Evolutionary conservation across 2,113 vertebrate species (phyloP), one percentile per base, ranked within the genome.

Genomic region (Psittacus erithacus): DNA sequence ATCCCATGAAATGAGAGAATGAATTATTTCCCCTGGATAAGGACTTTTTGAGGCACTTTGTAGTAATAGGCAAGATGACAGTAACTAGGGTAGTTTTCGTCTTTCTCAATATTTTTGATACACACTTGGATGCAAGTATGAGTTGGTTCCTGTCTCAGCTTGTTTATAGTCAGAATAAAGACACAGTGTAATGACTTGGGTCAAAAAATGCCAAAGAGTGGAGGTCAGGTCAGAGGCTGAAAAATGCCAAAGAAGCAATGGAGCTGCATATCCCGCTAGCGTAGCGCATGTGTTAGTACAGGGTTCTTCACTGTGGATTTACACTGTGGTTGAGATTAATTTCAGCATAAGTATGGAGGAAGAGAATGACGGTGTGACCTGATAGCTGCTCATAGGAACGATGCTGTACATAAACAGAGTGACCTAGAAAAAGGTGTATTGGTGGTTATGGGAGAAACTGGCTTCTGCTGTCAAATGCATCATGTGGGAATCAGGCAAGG

Each of bases 381-480:
- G 75, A 75, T 57, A 88, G 52, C 69, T 77, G 64, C 41, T 77
- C 18, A 1, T 14, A 73, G 79, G 75, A 83, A 3, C 13, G 0
- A 1, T 62, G 41, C 59, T 81, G 8, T 41, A 17, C 2, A 3
- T 65, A 12, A 11, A 29, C 5, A 44, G 67, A 71, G 43, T 82
- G 88, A 90, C 68, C 76, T 86, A 90, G 68, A 88, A 92, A 92
- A 92, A 92, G 63, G 44, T 77, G 33, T 31, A 17, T 24, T 57
- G n/a, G 74, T 78, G 52, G 69, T 74, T 53, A 6, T 3, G 41
- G 65, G 62, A 82, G 41, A 82, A 85, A 29, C 35, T 69, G 86
- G 52, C n/a, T 35, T 73, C 65, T 91, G 46, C 78, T 91, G 2
- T 75, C 43, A 68, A 63, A 52, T 41, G 25, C 23, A 41, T 60